Evolutionary conservation across 2,888 invertebrate species (phyloP).

Genomic region (Drosophila atroscutellata): DNA sequence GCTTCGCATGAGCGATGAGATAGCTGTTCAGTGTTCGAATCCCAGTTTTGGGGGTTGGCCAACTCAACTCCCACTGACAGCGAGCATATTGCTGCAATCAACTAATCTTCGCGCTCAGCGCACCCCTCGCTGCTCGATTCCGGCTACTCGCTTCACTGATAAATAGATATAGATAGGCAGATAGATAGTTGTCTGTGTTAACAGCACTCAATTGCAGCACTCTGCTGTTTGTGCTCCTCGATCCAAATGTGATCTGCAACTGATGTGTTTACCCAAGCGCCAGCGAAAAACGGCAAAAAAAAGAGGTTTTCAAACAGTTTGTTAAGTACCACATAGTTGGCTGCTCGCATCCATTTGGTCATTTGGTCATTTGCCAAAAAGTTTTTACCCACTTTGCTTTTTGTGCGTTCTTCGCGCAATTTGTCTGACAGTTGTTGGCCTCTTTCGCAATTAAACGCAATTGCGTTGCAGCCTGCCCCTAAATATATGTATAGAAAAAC

Average conservation of each 20-base stretch:
- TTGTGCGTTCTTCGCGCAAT: constrained; percentile 56
- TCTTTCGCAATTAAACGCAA: constrained; percentile 82
- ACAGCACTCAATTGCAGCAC: constrained; percentile 55
- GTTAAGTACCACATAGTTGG: constrained; percentile 40
- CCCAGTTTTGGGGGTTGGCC: constrained; percentile 24
- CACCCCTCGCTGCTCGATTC: constrained; percentile 26
- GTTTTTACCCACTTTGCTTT: constrained; percentile 50
- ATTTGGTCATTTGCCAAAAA: constrained; percentile 76
- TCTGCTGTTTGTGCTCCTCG: constrained; percentile 8
- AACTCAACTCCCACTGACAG: constrained; percentile 52
- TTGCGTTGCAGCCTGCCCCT: constrained; percentile 64
- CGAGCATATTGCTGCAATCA: constrained; percentile 85
- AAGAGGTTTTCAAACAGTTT: constrained; percentile 47
- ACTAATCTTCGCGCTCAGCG: constrained; percentile 84
- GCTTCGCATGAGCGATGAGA: constrained; percentile 81
- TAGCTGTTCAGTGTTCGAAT: constrained; percentile 41
- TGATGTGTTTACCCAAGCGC: constrained; percentile 55
- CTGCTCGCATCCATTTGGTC: constrained; percentile 26
- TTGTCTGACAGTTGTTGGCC: constrained; percentile 62
- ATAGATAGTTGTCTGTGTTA: constrained; percentile 37
- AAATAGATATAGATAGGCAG: constrained; percentile 4
- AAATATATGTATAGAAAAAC: neutral
- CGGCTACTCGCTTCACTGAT: constrained; percentile 11
- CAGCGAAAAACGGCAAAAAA: constrained; percentile 16
- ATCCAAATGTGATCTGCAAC: constrained; percentile 48